Percentiles rank a stretch among this genome's conserved stretches.
Conservation (phyloP, 2,888 invertebrate genomes). For the Lasius platythorax region DNA sequence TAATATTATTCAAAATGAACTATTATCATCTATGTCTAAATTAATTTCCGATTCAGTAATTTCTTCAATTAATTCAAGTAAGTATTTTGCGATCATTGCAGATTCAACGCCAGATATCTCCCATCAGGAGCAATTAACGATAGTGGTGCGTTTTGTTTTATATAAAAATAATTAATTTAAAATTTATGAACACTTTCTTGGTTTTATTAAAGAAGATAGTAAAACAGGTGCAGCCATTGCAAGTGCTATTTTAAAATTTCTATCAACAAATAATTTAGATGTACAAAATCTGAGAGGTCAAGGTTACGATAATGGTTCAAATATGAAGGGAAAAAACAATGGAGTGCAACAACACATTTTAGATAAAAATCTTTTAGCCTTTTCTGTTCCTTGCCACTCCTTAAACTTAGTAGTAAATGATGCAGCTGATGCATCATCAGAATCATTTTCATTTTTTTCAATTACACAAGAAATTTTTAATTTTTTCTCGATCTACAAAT, state of each 20-base stretch:
- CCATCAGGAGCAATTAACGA: background rate
- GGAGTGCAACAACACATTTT: slow-evolving; percentile 7
- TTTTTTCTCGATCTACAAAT: no score
- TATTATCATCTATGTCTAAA: background rate
- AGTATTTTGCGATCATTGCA: background rate
- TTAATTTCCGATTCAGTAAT: slow-evolving; percentile 8
- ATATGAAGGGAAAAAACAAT: background rate
- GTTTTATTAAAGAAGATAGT: background rate
- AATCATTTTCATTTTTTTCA: no score
- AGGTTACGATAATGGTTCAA: background rate
- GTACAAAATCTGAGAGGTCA: background rate
- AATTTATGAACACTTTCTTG: background rate
- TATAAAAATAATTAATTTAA: background rate
- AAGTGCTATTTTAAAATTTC: background rate
- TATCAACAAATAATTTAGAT: slow-evolving; percentile 9
- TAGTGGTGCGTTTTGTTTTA: background rate
- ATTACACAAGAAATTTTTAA: no score
- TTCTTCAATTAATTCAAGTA: slow-evolving; percentile 7
- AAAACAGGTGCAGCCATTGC: background rate
- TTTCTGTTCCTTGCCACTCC: background rate
- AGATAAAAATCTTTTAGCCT: background rate
- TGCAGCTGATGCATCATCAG: background rate
- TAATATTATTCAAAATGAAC: background rate
- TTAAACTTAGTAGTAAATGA: background rate
- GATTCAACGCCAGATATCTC: slow-evolving; percentile 1